A percentile compares a stretch with the other conserved stretches of the same genome.
phyloP scores from a whole-genome alignment of 2,113 vertebrate genomes.

The Epinephelus cyanopodus region DNA sequence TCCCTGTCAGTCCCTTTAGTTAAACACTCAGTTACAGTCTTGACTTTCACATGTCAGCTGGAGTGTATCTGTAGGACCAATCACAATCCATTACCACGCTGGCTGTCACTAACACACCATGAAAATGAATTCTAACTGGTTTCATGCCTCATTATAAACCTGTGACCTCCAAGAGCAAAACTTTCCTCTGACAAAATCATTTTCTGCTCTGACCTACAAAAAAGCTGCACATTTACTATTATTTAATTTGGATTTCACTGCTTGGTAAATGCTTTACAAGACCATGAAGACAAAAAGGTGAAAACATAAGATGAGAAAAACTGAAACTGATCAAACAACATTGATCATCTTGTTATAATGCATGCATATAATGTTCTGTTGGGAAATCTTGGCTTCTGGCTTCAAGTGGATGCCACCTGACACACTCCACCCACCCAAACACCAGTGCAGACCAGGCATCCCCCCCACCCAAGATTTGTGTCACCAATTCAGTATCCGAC shows the following conservation, averaged over 20 bases:
- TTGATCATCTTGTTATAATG: too few relatives aligned
- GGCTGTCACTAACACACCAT: slow-evolving; percentile 36
- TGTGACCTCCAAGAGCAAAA: slow-evolving; percentile 44
- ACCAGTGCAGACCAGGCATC: too few relatives aligned
- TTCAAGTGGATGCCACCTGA: too few relatives aligned
- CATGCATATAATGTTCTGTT: too few relatives aligned
- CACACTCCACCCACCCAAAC: too few relatives aligned
- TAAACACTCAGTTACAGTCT: neutral
- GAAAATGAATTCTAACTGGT: slow-evolving; percentile 53
- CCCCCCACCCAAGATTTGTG: too few relatives aligned
- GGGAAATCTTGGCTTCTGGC: too few relatives aligned
- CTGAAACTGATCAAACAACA: too few relatives aligned
- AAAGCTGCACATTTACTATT: neutral
- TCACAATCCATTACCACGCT: slow-evolving; percentile 55
- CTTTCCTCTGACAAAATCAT: slow-evolving; percentile 10
- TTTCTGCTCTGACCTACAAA: neutral
- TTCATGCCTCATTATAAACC: slow-evolving; percentile 51
- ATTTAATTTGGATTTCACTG: neutral
- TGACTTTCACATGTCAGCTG: slow-evolving; percentile 43
- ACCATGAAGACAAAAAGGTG: neutral
- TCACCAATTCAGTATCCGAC: too few relatives aligned
- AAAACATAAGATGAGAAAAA: neutral
- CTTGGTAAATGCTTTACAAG: neutral
- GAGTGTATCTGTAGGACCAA: slow-evolving; percentile 21
- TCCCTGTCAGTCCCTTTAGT: neutral